phyloP scores from a whole-genome alignment of 2,888 invertebrate genomes.

The Eueremaeus valkanovi region DNA sequence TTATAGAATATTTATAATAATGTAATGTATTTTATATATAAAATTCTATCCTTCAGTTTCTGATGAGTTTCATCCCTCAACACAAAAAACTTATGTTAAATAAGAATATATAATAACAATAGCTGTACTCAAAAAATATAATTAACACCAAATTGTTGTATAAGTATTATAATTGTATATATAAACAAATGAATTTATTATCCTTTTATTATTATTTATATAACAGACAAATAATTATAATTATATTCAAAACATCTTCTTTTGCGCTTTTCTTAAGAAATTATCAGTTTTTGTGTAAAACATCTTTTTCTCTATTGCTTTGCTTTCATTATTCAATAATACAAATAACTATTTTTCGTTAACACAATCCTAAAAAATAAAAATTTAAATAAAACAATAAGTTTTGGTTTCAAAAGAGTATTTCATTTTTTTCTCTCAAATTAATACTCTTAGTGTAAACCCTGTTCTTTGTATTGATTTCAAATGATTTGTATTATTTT shows the following conservation, averaged over 20 bases:
- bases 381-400: not conserved
- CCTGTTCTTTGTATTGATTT: not conserved
- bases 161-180: slow-evolving; percentile 15
- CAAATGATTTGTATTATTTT: no score
- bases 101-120: slow-evolving; percentile 17
- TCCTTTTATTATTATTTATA: not conserved
- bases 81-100: not conserved
- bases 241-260: not conserved
- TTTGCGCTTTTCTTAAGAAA: not conserved
- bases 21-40: not conserved
- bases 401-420: slow-evolving; percentile 3
- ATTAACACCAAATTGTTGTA: slow-evolving; percentile 28
- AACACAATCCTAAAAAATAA: not conserved
- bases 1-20: slow-evolving; percentile 8
- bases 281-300: not conserved
- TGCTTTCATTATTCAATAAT: not conserved
- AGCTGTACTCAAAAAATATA: slow-evolving; percentile 18
- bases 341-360: not conserved
- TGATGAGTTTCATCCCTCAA: not conserved
- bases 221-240: slow-evolving; percentile 24
- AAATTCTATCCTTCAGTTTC: slow-evolving; percentile 9
- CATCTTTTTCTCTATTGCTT: slow-evolving; percentile 17
- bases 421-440: not conserved
- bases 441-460: not conserved
- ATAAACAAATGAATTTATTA: not conserved